Percentiles rank a stretch among this genome's conserved stretches.
Conservation (phyloP, 2,888 invertebrate genomes). For the Stegana nigrithorax region DNA sequence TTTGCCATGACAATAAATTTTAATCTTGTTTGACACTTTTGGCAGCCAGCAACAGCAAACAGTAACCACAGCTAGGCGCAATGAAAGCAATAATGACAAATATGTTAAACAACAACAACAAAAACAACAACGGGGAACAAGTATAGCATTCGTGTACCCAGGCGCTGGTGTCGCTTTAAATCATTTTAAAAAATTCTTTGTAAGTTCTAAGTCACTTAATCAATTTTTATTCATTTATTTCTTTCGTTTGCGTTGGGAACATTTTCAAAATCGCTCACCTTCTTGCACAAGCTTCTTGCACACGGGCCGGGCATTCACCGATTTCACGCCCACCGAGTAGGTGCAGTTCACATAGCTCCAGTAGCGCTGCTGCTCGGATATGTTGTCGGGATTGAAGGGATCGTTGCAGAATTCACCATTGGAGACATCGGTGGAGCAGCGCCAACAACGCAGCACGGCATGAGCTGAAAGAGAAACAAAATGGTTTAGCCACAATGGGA, state of each 20-base stretch:
- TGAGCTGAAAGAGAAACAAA: constrained; percentile 70
- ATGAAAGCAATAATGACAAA: no score
- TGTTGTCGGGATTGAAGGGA: constrained; percentile 74
- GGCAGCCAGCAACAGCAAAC: constrained; percentile 44
- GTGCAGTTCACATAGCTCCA: constrained; percentile 70
- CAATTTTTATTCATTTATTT: constrained; percentile 20
- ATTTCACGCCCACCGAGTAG: constrained; percentile 68
- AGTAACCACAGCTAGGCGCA: constrained; percentile 34
- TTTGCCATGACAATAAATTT: constrained; percentile 55
- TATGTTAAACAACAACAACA: constrained; percentile 16
- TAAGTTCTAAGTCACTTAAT: constrained; percentile 18
- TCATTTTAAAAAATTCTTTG: constrained; percentile 23
- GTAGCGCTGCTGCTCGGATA: constrained; percentile 68
- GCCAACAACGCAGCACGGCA: constrained; percentile 79
- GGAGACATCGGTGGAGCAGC: constrained; percentile 77
- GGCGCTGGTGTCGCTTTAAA: constrained; percentile 30
- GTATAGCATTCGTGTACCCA: constrained; percentile 31
- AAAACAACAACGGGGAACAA: constrained; percentile 29
- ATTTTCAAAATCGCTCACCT: no score
- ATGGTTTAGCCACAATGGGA: not conserved
- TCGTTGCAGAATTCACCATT: constrained; percentile 78
- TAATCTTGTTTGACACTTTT: constrained; percentile 58
- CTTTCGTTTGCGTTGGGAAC: not conserved
- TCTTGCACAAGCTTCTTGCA: constrained; percentile 82
- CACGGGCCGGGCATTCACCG: constrained; percentile 72